Base-by-base conservation (phyloP, 2,113 vertebrate species). In the Sinosuthora webbiana region DNA sequence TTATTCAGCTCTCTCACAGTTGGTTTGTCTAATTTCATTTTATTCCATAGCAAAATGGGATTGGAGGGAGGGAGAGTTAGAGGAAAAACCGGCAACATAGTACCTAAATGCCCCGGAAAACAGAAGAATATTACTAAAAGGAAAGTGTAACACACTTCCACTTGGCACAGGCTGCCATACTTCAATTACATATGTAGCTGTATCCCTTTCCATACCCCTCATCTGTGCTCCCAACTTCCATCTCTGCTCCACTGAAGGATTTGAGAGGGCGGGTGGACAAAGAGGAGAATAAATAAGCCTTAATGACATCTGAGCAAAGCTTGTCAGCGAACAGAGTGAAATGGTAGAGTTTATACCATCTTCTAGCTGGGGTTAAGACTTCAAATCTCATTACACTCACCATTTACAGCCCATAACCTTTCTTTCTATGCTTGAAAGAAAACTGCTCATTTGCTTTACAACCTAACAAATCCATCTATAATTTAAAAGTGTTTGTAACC, bases 401-500 rank as follows among this genome's bases (percentile, higher is more conserved):
- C 64, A 76, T 73, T 96, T 90, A 96, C 82, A 85, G 77, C 65
- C 91, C 80, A 93, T 83, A 81, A 41, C 35, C 47, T 56, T 89
- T 76, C 92, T 41, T 57, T 35, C 59, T n/a, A 8, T 7, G 63
- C 37, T 15, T 91, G 77, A 65, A 87, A 94, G 81, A 42, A 74
- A 93, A 65, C 22, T 30, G 39, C 70, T 39, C 17, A 68, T 87
- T 82, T 97, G 50, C 68, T 97, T 89, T 84, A 59, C 25, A 90
- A 84, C 13, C 52, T 85, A 94, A 97, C 81, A 97, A 94, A 96
- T 75, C 82, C 31, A 94, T 96, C 96, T 94, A 92, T 91, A 95
- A 95, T 96, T 97, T 97, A 89, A 89, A 79, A 94, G 53, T 3
- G 16, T 94, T 94, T 95, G 57, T 49, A 91, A 62, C 67, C 81